These are phyloP conservation scores for Gandaritis pyraliata DNA, from an alignment of 2,888 invertebrate genomes.

Conservation along the genomic window DNA sequence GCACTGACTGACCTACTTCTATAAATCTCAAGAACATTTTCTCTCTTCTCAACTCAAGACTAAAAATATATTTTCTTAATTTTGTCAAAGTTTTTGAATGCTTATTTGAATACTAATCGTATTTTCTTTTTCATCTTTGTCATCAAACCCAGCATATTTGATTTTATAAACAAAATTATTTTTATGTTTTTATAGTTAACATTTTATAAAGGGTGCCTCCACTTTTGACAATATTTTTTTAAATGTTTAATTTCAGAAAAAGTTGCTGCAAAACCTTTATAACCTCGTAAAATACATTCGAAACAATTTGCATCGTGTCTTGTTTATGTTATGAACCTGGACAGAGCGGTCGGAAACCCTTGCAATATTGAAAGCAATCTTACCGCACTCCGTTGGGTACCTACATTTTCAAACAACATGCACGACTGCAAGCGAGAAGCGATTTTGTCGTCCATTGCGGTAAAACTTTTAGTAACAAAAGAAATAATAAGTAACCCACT, in stretches of 20 bases:
- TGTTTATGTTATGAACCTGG: conserved; percentile 24
- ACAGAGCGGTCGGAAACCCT: conserved; percentile 10
- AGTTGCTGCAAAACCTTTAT: neutral
- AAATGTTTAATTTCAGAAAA: neutral
- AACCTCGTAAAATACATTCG: conserved; percentile 9
- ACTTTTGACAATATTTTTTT: too few relatives aligned
- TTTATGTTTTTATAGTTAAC: too few relatives aligned
- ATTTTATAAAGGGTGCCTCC: too few relatives aligned
- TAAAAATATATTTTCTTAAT: too few relatives aligned
- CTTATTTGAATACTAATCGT: too few relatives aligned
- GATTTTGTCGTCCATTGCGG: neutral
- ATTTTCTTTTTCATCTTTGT: too few relatives aligned
- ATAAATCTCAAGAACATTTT: conserved; percentile 10
- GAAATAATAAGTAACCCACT: too few relatives aligned
- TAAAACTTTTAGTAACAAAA: neutral
- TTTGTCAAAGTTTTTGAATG: too few relatives aligned
- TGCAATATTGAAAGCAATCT: conserved; percentile 32
- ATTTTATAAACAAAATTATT: too few relatives aligned
- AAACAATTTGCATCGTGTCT: conserved; percentile 23
- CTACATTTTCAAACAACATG: conserved; percentile 5
- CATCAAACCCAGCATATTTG: too few relatives aligned
- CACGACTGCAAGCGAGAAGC: conserved; percentile 14
- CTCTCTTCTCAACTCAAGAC: too few relatives aligned
- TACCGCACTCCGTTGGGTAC: conserved; percentile 19
- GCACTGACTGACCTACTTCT: conserved; percentile 17